Conservation (phyloP, 2,797 vertebrate genomes). For the Hipposideros larvatus region DNA sequence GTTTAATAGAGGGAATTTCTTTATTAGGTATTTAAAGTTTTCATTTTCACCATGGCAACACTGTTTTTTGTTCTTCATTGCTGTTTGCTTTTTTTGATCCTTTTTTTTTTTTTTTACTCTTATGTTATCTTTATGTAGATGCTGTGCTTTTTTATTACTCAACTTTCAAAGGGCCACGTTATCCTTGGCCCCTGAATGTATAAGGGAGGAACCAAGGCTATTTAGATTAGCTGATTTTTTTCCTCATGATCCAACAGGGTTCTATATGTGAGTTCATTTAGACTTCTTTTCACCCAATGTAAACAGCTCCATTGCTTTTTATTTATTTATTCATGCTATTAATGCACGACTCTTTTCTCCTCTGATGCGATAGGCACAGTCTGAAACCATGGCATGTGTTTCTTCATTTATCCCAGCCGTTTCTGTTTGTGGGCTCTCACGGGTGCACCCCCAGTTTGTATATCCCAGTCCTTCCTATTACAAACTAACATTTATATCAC, state of each 20-base stretch:
- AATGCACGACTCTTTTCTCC: not conserved
- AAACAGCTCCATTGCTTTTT: not conserved
- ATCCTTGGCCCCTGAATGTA: not conserved
- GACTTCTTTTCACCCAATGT: not conserved
- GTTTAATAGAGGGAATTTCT: not conserved
- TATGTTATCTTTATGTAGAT: not conserved
- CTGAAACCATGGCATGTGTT: not conserved
- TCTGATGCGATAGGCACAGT: not conserved
- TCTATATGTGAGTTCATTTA: not conserved
- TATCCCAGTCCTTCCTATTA: not conserved
- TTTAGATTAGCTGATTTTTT: not conserved
- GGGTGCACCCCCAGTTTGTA: not conserved
- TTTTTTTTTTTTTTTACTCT: not conserved
- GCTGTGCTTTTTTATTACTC: not conserved
- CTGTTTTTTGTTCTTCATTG: not conserved
- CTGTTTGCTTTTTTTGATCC: not conserved
- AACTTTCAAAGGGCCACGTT: not conserved
- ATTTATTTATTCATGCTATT: not conserved
- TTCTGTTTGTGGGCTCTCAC: not conserved
- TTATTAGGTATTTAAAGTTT: constrained; percentile 7
- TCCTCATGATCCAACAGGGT: not conserved
- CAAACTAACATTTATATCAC: not conserved
- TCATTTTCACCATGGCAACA: not conserved
- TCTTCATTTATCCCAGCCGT: not conserved
- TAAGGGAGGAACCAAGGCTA: not conserved